phyloP scores from a whole-genome alignment of 2,888 invertebrate species.

The Papilio gigon region DNA sequence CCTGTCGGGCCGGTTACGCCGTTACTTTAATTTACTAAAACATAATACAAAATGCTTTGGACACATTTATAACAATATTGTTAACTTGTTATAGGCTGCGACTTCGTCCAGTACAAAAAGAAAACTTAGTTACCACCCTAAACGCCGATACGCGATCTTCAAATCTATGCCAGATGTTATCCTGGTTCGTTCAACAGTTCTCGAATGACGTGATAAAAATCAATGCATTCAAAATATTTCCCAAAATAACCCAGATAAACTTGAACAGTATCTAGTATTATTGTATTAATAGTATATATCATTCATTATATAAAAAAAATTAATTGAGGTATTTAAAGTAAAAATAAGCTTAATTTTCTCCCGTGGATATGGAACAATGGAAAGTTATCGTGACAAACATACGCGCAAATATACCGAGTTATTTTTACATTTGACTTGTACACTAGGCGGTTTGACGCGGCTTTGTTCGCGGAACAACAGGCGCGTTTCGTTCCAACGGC shows the following conservation, averaged over 20 bases:
- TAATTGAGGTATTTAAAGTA: neutral
- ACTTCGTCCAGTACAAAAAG: too few relatives aligned
- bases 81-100: too few relatives aligned
- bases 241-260: too few relatives aligned
- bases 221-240: too few relatives aligned
- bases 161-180: too few relatives aligned
- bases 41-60: neutral
- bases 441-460: conserved; percentile 10
- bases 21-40: conserved; percentile 7
- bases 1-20: conserved; percentile 4
- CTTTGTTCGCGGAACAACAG: conserved; percentile 4
- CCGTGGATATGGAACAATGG: conserved; percentile 3
- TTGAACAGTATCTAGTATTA: too few relatives aligned
- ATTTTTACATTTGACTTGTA: conserved; percentile 10
- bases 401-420: neutral
- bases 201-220: too few relatives aligned
- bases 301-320: too few relatives aligned
- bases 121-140: too few relatives aligned
- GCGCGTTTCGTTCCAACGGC: neutral
- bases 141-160: too few relatives aligned
- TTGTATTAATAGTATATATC: too few relatives aligned
- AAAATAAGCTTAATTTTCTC: neutral
- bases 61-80: neutral
- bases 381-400: neutral
- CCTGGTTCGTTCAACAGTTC: too few relatives aligned